A percentile compares a stretch with the other conserved stretches of the same genome.
Evolutionary conservation across 2,888 invertebrate genomes (phyloP).

Genomic region (Drosophila hamatofila): DNA sequence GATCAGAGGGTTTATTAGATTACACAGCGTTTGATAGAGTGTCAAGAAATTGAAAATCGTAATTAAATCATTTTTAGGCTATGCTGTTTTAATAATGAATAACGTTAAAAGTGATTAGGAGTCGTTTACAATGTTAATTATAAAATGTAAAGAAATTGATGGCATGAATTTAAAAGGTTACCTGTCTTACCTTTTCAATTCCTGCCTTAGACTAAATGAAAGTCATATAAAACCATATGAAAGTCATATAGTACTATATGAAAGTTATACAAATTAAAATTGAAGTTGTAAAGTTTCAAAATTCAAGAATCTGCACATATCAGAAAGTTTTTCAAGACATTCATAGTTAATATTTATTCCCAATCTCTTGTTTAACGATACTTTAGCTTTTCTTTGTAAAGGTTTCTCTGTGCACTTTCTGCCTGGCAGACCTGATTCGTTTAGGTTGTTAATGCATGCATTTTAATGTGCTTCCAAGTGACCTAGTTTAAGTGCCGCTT

Average conservation of each 20-base stretch:
- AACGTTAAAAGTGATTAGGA: not conserved
- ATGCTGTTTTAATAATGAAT: not conserved
- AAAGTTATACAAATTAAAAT: no score
- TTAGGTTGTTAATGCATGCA: conserved; percentile 34
- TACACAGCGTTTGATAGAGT: conserved; percentile 22
- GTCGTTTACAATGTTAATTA: not conserved
- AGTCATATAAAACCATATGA: no score
- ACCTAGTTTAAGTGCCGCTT: conserved; percentile 39
- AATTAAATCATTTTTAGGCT: not conserved
- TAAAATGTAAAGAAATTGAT: no score
- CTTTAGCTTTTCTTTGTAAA: not conserved
- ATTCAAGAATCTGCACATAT: not conserved
- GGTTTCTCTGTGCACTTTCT: not conserved
- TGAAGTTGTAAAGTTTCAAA: no score
- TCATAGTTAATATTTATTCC: no score
- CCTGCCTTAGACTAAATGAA: no score
- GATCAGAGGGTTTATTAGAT: conserved; percentile 54
- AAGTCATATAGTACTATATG: no score
- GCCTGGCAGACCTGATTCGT: conserved; percentile 14
- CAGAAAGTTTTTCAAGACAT: not conserved
- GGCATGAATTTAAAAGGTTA: no score
- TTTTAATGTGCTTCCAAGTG: conserved; percentile 41
- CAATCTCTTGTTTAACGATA: no score
- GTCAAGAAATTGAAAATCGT: not conserved
- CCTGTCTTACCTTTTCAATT: no score